Evolutionary conservation across 2,797 vertebrate genomes (phyloP).

Genomic region (Premnoplex brunnescens): DNA sequence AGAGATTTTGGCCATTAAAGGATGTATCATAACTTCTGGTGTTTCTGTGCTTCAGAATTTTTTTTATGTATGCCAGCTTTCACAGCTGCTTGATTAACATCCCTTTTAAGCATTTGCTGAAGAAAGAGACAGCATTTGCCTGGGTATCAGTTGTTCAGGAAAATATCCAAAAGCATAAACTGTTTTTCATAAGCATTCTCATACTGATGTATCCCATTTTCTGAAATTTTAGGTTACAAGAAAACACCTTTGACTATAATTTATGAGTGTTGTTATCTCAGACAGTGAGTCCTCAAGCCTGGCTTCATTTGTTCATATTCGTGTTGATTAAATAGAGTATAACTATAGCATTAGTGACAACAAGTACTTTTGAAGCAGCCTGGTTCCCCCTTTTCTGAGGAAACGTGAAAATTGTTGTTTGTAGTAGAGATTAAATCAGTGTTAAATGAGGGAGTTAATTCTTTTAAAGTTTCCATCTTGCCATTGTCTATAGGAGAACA

Average conservation of each 20-base stretch:
- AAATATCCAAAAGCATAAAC: background rate
- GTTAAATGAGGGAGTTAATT: background rate
- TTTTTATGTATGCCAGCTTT: background rate
- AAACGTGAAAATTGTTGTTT: background rate
- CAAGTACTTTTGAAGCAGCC: background rate
- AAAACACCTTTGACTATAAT: background rate
- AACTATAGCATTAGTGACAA: background rate
- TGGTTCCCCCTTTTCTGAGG: background rate
- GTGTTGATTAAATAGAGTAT: background rate
- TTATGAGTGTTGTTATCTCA: background rate
- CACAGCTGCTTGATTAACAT: background rate
- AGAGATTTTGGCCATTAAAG: background rate
- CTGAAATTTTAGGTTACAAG: background rate
- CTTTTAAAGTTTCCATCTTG: background rate
- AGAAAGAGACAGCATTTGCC: background rate
- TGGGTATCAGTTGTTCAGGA: background rate
- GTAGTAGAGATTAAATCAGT: background rate
- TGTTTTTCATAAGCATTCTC: background rate
- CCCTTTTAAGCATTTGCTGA: background rate
- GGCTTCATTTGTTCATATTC: background rate
- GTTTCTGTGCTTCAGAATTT: background rate
- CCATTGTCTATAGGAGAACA: rapidly evolving
- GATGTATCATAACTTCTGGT: background rate
- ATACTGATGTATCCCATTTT: background rate
- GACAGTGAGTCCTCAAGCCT: background rate